Evolutionary conservation across 2,113 vertebrate species (phyloP).

Genomic region (Thermophis baileyi): DNA sequence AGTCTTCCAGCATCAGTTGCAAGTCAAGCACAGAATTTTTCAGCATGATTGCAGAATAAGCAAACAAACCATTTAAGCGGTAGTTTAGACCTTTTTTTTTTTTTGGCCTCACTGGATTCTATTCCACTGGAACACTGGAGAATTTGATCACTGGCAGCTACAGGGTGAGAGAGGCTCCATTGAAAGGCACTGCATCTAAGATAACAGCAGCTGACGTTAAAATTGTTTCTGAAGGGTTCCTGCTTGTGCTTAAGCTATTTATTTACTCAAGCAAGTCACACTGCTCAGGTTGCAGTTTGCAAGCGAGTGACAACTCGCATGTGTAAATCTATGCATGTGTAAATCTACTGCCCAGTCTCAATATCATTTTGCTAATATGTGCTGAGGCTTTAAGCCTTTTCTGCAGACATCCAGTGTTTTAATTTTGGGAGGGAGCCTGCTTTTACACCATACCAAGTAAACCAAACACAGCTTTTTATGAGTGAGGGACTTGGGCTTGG

Average conservation of each 20-base stretch:
- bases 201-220: neutral
- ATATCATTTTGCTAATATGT: constrained; percentile 36
- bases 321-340: too few relatives aligned
- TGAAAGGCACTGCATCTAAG: neutral
- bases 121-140: neutral
- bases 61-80: neutral
- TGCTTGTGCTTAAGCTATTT: neutral
- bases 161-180: neutral
- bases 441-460: too few relatives aligned
- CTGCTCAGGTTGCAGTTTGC: neutral
- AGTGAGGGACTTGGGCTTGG: neutral
- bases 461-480: neutral
- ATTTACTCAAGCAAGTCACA: neutral
- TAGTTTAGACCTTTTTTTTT: neutral
- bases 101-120: neutral
- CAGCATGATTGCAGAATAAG: neutral
- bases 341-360: neutral
- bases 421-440: neutral
- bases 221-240: neutral
- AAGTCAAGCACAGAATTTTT: neutral
- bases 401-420: neutral
- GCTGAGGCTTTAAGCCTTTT: neutral
- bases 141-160: neutral
- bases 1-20: neutral
- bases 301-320: neutral